These are phyloP conservation scores for Pempheris klunzingeri DNA, from an alignment of 2,797 vertebrate genomes.

Conservation along the genomic window DNA sequence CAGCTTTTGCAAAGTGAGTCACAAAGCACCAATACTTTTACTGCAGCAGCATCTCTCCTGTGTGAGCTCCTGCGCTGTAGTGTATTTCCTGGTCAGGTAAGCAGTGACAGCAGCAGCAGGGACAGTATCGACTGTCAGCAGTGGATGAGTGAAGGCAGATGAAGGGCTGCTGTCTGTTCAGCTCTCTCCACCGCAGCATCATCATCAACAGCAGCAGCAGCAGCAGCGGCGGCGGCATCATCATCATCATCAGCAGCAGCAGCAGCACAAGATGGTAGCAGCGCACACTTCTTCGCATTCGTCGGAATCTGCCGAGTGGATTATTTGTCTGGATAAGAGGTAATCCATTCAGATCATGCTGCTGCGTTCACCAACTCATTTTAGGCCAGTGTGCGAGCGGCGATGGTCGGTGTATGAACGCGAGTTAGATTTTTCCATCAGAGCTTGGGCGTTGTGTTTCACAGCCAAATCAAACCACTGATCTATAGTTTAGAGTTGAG, in stretches of 20 bases:
- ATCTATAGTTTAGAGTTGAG: not conserved
- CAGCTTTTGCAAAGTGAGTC: conserved; percentile 6
- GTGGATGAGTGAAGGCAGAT: conserved; percentile 51
- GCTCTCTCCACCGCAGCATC: conserved; percentile 40
- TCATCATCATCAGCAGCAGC: conserved; percentile 41
- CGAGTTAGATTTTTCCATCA: not conserved
- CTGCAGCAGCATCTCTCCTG: too few relatives aligned
- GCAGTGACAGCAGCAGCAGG: conserved; percentile 12
- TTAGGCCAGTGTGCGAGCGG: not conserved
- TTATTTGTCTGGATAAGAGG: conserved; percentile 97
- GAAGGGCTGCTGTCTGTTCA: conserved; percentile 50
- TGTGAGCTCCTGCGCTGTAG: too few relatives aligned
- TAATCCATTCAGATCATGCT: conserved; percentile 64
- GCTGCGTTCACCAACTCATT: not conserved
- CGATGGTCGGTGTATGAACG: not conserved
- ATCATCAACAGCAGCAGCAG: conserved; percentile 23
- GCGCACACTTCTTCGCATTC: conserved; percentile 91
- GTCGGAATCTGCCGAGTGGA: conserved; percentile 93
- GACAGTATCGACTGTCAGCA: conserved; percentile 19
- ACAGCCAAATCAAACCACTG: conserved; percentile 21
- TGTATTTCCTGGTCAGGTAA: conserved; percentile 32
- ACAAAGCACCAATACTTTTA: too few relatives aligned
- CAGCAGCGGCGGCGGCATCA: too few relatives aligned
- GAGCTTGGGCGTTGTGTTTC: conserved; percentile 24
- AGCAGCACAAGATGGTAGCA: conserved; percentile 92